phyloP scores from a whole-genome alignment of 2,888 invertebrate genomes.

The Oscheius sp. region DNA sequence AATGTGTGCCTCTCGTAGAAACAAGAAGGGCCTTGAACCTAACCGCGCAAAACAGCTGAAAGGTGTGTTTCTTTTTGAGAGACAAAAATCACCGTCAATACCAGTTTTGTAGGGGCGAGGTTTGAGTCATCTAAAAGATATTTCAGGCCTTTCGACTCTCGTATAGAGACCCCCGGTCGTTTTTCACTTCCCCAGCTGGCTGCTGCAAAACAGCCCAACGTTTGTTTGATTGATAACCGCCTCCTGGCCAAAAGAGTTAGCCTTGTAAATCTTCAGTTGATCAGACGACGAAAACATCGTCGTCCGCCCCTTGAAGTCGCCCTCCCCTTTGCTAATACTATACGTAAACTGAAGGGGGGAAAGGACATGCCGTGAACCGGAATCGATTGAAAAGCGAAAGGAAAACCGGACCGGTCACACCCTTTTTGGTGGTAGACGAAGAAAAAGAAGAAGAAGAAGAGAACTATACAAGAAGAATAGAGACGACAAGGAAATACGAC shows the following conservation, averaged over 20 bases:
- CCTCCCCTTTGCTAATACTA: conserved; percentile 25
- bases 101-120: too few relatives aligned
- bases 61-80: neutral
- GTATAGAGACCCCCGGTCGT: too few relatives aligned
- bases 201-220: too few relatives aligned
- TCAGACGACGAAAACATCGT: conserved; percentile 1
- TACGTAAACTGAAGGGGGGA: conserved; percentile 27
- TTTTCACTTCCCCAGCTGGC: too few relatives aligned
- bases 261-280: neutral
- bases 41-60: too few relatives aligned
- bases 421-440: neutral
- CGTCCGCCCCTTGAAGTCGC: neutral
- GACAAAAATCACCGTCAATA: neutral
- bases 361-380: conserved; percentile 17
- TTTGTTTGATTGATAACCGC: too few relatives aligned
- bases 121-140: too few relatives aligned
- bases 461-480: neutral
- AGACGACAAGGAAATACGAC: neutral
- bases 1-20: too few relatives aligned
- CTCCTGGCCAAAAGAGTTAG: too few relatives aligned
- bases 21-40: too few relatives aligned
- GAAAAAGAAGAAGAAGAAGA: neutral
- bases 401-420: conserved; percentile 24
- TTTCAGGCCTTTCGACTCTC: too few relatives aligned
- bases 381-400: conserved; percentile 34